These are phyloP conservation scores for Perithous albicinctus DNA, from an alignment of 2,888 invertebrate species.

Conservation along the genomic window DNA sequence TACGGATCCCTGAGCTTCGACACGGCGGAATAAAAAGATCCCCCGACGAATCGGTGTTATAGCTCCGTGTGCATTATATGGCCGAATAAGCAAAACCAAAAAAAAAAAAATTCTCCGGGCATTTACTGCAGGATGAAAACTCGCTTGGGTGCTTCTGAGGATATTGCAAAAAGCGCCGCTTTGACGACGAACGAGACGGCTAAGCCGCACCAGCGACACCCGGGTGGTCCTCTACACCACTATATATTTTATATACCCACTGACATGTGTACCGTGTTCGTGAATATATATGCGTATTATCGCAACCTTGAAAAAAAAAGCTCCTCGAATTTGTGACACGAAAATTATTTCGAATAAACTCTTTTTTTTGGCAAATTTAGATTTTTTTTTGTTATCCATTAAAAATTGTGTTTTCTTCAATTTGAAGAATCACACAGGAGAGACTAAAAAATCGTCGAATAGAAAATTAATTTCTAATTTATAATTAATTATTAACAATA, in stretches of 20 bases:
- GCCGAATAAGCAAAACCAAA: neutral
- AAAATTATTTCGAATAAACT: too few species aligned
- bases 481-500: neutral
- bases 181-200: constrained; percentile 29
- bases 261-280: neutral
- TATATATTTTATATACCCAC: constrained; percentile 5
- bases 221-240: constrained; percentile 49
- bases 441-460: too few species aligned
- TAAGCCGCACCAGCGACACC: neutral
- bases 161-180: constrained; percentile 2
- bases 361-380: too few species aligned
- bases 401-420: too few species aligned
- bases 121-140: constrained; percentile 36
- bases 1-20: too few species aligned
- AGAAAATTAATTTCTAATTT: too few species aligned
- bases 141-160: neutral
- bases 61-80: neutral
- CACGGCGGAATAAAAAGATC: too few species aligned
- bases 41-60: too few species aligned
- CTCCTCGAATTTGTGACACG: too few species aligned
- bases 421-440: too few species aligned
- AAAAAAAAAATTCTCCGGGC: constrained; percentile 27
- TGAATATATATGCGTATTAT: neutral
- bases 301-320: neutral
- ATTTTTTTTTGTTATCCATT: too few species aligned